phyloP scores from a whole-genome alignment of 2,797 vertebrate species.

The Etheostoma perlongum region DNA sequence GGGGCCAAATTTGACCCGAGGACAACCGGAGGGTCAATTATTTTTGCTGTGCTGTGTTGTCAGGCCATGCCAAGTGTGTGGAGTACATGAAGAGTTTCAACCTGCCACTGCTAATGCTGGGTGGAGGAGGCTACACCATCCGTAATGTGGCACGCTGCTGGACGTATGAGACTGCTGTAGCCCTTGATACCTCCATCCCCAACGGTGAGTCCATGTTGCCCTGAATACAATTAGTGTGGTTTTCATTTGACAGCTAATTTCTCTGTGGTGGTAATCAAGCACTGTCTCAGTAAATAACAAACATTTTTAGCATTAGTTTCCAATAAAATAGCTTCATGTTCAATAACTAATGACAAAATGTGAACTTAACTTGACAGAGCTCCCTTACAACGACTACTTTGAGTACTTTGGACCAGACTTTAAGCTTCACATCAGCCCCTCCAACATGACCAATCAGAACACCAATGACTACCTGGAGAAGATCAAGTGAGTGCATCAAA shows the following conservation, averaged over 20 bases:
- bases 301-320: not conserved
- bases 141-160: conserved; percentile 97
- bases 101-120: conserved; percentile 97
- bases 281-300: not conserved
- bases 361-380: conserved; percentile 74
- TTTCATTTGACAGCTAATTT: not conserved
- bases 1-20: too few species aligned
- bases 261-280: not conserved
- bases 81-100: conserved; percentile 99
- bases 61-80: conserved; percentile 98
- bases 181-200: conserved; percentile 94
- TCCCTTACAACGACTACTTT: conserved; percentile 99
- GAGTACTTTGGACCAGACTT: conserved; percentile 99
- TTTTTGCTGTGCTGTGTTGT: not conserved
- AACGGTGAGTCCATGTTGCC: conserved; percentile 77
- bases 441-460: conserved; percentile 99
- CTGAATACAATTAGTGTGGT: not conserved
- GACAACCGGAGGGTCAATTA: not conserved
- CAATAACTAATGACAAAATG: not conserved
- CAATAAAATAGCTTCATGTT: not conserved
- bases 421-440: conserved; percentile 99
- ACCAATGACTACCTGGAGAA: conserved; percentile 98
- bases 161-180: conserved; percentile 97
- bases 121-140: conserved; percentile 97
- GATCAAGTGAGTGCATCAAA: conserved; percentile 86